These are phyloP conservation scores for Archips crataeganus DNA, from an alignment of 2,888 invertebrate genomes.

Conservation along the genomic window DNA sequence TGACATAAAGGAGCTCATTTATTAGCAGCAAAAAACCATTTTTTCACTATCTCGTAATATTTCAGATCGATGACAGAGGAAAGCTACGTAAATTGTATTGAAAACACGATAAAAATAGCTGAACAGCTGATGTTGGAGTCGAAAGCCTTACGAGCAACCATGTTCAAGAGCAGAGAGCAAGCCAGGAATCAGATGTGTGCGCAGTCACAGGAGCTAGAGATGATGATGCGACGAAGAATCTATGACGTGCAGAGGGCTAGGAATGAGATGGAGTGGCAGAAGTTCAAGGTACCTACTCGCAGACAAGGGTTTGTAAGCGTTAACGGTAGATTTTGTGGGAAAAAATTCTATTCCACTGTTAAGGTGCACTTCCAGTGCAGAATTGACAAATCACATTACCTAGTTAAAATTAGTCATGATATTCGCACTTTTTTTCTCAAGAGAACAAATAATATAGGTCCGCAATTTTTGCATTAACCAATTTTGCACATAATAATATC, in stretches of 20 bases:
- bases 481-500: too few species aligned
- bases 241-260: slow-evolving; percentile 94
- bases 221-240: slow-evolving; percentile 93
- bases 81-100: slow-evolving; percentile 93
- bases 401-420: too few species aligned
- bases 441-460: too few species aligned
- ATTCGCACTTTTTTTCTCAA: too few species aligned
- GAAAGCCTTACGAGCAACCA: slow-evolving; percentile 90
- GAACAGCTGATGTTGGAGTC: slow-evolving; percentile 93
- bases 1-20: too few species aligned
- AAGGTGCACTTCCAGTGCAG: too few species aligned
- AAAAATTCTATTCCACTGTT: too few species aligned
- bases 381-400: too few species aligned
- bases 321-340: too few species aligned
- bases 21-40: too few species aligned
- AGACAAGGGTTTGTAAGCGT: not conserved
- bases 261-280: slow-evolving; percentile 97
- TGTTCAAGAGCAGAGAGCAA: slow-evolving; percentile 92
- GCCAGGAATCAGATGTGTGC: slow-evolving; percentile 92
- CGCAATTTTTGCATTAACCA: too few species aligned
- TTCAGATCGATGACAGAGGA: slow-evolving; percentile 90
- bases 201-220: slow-evolving; percentile 93
- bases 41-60: not conserved
- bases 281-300: slow-evolving; percentile 66
- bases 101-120: slow-evolving; percentile 91